A percentile compares a stretch with the other conserved stretches of the same genome.
Evolutionary conservation across 2,888 invertebrate species (phyloP).

Genomic region (Oxytorus armatus): DNA sequence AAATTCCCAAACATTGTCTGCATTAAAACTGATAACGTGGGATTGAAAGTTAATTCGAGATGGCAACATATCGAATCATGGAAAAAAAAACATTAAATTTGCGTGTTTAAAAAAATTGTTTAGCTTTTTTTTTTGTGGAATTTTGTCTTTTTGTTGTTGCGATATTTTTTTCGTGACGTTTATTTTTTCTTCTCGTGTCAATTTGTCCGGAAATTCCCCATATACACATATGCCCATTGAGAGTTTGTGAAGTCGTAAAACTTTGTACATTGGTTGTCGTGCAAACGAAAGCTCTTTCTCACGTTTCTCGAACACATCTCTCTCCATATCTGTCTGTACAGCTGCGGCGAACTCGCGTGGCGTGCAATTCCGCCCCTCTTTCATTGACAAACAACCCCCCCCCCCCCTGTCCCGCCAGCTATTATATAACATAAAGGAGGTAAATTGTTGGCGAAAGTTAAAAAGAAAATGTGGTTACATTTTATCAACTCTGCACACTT

Average conservation of each 20-base stretch:
- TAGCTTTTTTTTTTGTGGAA: no score
- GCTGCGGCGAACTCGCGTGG: background rate
- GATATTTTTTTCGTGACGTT: background rate
- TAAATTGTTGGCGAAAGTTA: background rate
- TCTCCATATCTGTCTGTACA: background rate
- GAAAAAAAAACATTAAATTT: no score
- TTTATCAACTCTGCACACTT: no score
- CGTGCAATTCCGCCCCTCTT: background rate
- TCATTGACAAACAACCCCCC: background rate
- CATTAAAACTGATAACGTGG: no score
- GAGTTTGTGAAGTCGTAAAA: background rate
- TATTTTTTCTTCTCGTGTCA: background rate
- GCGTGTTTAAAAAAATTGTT: no score
- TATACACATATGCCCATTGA: background rate
- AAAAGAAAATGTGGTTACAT: no score
- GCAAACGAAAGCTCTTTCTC: background rate
- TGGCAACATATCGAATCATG: no score
- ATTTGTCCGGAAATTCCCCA: background rate
- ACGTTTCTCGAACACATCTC: background rate
- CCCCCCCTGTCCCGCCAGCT: no score
- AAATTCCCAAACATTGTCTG: no score
- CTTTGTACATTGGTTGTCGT: background rate
- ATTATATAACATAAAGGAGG: background rate
- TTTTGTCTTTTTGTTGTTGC: no score
- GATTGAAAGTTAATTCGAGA: no score